Conservation (phyloP, 2,113 vertebrate genomes). For the Pandion haliaetus region DNA sequence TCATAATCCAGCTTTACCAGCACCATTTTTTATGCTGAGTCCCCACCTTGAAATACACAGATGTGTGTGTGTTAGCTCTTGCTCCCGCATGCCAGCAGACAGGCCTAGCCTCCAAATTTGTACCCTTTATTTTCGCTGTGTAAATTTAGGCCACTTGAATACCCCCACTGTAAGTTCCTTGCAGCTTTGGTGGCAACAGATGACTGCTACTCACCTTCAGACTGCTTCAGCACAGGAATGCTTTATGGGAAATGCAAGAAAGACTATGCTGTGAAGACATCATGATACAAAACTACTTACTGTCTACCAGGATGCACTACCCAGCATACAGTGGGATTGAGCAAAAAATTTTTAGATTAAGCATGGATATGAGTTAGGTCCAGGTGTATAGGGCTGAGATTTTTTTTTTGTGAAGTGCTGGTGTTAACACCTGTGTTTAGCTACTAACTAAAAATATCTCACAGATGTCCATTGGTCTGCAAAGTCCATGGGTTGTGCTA, state of each 20-base stretch:
- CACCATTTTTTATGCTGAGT: background rate
- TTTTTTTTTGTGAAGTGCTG: background rate
- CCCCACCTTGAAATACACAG: too few relatives aligned
- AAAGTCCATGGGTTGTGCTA: background rate
- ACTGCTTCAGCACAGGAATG: background rate
- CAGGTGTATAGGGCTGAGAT: background rate
- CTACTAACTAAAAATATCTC: background rate
- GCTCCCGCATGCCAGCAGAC: background rate
- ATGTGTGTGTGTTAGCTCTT: accelerated
- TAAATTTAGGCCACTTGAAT: background rate
- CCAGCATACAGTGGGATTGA: background rate
- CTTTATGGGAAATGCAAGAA: background rate
- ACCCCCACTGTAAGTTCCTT: background rate
- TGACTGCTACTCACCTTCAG: background rate
- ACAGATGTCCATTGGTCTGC: background rate
- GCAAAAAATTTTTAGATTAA: background rate
- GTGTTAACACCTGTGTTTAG: background rate
- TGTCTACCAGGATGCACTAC: background rate
- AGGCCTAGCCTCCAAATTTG: background rate
- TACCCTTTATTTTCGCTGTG: background rate
- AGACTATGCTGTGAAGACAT: background rate
- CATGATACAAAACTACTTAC: background rate
- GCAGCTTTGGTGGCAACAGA: background rate
- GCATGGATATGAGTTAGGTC: background rate
- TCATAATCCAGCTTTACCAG: background rate